Evolutionary conservation across 2,888 invertebrate species (phyloP).

Genomic region (Belgica antarctica): DNA sequence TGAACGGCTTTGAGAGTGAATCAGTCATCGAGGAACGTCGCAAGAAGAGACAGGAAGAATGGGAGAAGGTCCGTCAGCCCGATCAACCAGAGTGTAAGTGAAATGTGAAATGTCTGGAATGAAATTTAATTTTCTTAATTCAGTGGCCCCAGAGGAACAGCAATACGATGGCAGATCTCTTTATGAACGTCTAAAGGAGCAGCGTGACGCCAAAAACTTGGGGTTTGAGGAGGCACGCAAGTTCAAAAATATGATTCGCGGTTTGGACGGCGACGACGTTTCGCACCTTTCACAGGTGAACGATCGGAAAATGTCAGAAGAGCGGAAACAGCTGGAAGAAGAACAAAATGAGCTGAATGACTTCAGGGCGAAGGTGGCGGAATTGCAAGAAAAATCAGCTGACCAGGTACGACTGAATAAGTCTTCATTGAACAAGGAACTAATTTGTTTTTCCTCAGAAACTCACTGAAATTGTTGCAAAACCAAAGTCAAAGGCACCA

Average conservation of each 20-base stretch:
- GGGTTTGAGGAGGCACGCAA: constrained; percentile 95
- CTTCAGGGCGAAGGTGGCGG: constrained; percentile 70
- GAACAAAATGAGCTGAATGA: constrained; percentile 82
- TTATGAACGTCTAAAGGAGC: constrained; percentile 90
- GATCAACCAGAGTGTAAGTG: constrained; percentile 81
- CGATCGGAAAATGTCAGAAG: constrained; percentile 78
- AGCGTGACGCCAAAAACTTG: constrained; percentile 83
- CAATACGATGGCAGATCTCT: constrained; percentile 81
- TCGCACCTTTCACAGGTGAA: constrained; percentile 91
- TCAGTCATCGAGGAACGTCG: constrained; percentile 79
- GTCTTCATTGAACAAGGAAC: neutral
- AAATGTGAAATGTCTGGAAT: neutral
- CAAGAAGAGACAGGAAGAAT: constrained; percentile 85
- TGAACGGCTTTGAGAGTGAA: constrained; percentile 79
- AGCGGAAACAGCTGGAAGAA: constrained; percentile 77
- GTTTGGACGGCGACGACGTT: constrained; percentile 94
- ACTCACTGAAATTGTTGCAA: constrained; percentile 48
- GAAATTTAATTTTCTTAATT: constrained; percentile 19
- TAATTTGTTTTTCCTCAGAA: constrained; percentile 54
- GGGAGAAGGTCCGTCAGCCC: constrained; percentile 90
- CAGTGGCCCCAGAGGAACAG: constrained; percentile 85
- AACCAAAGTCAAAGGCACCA: constrained; percentile 52
- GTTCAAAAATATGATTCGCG: constrained; percentile 86
- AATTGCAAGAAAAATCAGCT: constrained; percentile 64
- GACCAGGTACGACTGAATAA: constrained; percentile 54